phyloP scores from a whole-genome alignment of 2,797 vertebrate species.

The Calcarius lapponicus region DNA sequence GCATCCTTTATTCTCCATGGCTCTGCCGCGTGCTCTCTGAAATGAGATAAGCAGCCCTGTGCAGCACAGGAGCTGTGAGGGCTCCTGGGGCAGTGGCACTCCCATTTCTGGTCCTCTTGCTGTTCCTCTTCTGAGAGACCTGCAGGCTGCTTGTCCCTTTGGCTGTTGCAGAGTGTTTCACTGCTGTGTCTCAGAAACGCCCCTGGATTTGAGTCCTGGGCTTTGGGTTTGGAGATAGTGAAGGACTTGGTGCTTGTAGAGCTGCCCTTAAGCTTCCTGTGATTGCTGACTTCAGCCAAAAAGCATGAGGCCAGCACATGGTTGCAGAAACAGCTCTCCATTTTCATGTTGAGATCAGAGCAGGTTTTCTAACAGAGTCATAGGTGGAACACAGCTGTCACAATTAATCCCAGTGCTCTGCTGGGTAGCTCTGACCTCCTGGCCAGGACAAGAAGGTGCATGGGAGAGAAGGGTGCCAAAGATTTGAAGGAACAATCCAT shows the following conservation, averaged over 20 bases:
- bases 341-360: conserved; percentile 17
- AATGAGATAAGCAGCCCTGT: rapidly evolving
- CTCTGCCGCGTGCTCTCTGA: rapidly evolving
- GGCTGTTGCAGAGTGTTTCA: not conserved
- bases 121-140: not conserved
- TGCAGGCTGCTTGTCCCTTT: not conserved
- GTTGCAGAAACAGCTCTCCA: not conserved
- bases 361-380: not conserved
- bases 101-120: not conserved
- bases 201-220: rapidly evolving
- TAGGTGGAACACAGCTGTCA: not conserved
- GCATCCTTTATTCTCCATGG: not conserved
- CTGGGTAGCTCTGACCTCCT: not conserved
- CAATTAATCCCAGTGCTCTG: not conserved
- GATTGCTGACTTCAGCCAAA: not conserved
- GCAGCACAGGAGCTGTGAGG: not conserved
- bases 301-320: not conserved
- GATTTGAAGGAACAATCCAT: not conserved
- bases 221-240: not conserved
- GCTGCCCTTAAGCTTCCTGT: not conserved
- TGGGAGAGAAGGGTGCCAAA: not conserved
- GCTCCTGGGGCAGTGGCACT: not conserved
- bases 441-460: not conserved
- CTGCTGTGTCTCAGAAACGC: not conserved
- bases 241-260: not conserved